Evolutionary conservation across 2,888 invertebrate genomes (phyloP), one percentile per base, ranked within the genome.

Genomic region (Priocnemis perturbator): DNA sequence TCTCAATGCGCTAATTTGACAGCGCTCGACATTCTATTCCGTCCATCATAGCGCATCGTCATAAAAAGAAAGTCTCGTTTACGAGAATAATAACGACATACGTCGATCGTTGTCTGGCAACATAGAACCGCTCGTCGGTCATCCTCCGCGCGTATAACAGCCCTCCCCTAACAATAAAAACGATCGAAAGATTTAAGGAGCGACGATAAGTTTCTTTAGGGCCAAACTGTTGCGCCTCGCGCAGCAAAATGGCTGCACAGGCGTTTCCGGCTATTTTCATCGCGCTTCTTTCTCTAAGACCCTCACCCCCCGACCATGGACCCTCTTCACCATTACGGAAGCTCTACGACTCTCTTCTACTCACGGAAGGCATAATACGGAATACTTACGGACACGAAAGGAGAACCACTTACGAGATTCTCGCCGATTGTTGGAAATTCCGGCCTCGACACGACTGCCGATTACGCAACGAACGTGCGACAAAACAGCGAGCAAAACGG

Each of bases 221-320:
- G 68, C 73, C 82, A 83, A 82, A 83, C 80, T 83, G 82, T 83
- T 83, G 82, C 83, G 76, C 69, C 60, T 62, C 57, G 50, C 30
- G 45, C 26, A 17, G 9, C 21, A 26, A 11, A 37, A 52, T 64
- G 45, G 60, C 60, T n/a, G 44, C 26, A 37, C 50, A 44, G 44
- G 48, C 37, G 37, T 37, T 37, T 37, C 37, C 14, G 19, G 57
- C 63, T 67, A 59, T 55, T 62, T 67, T 63, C 48, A 21, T 60
- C 47, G 47, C 64, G 59, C 9, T 45, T 47, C 50, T 50, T 47
- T 60, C 55, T 59, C 64, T 50, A 44, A 20, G 47, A 47, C 47
- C 9, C 47, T 9, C 17, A 17, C 17, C 3, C 15, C 47, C 15
- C 15, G 3, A 3, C 3, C 23, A 37, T 55, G 55, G 55, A 21